Conservation (phyloP, 2,797 vertebrate species). For the Melanotaenia parkinsoni region DNA sequence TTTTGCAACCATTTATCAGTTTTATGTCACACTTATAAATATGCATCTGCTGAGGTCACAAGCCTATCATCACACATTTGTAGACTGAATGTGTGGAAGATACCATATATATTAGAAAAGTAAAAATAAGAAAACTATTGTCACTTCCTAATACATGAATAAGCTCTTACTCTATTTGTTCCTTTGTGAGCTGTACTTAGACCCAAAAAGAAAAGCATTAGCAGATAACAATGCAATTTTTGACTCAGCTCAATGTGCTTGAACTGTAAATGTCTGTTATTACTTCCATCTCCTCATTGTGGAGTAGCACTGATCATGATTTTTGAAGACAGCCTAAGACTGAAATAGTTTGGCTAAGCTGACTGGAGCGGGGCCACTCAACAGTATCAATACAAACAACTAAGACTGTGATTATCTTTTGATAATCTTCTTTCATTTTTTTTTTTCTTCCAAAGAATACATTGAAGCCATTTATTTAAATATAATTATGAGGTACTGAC, state of each 20-base stretch:
- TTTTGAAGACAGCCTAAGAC: slow-evolving; percentile 7
- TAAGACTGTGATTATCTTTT: neutral
- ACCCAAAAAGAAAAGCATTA: slow-evolving; percentile 13
- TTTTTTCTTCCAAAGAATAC: neutral
- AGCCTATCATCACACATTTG: neutral
- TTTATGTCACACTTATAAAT: slow-evolving; percentile 12
- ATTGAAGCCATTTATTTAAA: neutral
- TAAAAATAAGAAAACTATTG: neutral
- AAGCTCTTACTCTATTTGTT: neutral
- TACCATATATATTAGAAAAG: slow-evolving; percentile 1
- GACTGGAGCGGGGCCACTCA: neutral
- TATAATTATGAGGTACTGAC: neutral
- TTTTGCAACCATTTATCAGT: neutral
- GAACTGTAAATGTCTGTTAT: neutral
- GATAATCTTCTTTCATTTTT: neutral
- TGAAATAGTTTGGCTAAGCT: slow-evolving; percentile 1
- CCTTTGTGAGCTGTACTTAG: slow-evolving; percentile 9
- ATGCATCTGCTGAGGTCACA: slow-evolving; percentile 1
- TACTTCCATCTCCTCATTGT: slow-evolving; percentile 10
- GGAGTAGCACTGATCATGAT: slow-evolving; percentile 17
- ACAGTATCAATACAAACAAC: slow-evolving; percentile 5
- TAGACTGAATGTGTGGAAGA: neutral
- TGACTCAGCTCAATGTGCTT: slow-evolving; percentile 9
- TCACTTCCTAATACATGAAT: neutral
- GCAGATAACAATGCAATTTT: slow-evolving; percentile 1